Conservation (phyloP, 2,113 vertebrate genomes). For the Monopterus albus region DNA sequence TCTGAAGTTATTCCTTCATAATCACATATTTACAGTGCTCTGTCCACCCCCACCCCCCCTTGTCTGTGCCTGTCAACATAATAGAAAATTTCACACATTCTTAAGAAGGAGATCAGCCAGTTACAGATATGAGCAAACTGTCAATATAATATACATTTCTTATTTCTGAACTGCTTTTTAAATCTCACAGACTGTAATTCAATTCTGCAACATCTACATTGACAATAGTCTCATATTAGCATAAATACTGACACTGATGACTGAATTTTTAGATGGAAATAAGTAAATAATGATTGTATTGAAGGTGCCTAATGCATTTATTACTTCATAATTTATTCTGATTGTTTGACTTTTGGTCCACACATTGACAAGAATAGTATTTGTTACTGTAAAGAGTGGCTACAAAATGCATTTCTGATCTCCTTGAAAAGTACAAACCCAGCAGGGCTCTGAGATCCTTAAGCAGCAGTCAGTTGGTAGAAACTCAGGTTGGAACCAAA, state of each 20-base stretch:
- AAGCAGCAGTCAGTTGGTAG: too few species aligned
- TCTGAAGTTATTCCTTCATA: not conserved
- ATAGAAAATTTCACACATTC: not conserved
- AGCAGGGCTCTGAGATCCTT: too few species aligned
- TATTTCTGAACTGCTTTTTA: not conserved
- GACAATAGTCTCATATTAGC: too few species aligned
- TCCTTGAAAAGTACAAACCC: too few species aligned
- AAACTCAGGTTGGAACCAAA: too few species aligned
- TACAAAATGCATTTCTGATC: not conserved
- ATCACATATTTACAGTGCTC: not conserved
- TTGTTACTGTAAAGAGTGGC: not conserved
- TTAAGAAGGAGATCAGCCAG: not conserved
- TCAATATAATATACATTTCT: too few species aligned
- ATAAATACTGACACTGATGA: conserved; percentile 52
- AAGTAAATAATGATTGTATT: not conserved
- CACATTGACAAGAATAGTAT: not conserved
- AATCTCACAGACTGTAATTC: not conserved
- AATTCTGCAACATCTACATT: not conserved
- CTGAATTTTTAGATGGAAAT: conserved; percentile 23
- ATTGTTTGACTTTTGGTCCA: not conserved
- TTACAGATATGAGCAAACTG: too few species aligned
- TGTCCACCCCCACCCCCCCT: too few species aligned
- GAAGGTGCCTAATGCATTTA: not conserved
- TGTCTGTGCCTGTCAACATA: not conserved
- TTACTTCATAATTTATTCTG: not conserved